Percentiles rank a stretch among this genome's conserved stretches.
These are phyloP conservation scores for Pangasius mekongensis DNA, from an alignment of 2,797 vertebrate species.

Conservation along the genomic window DNA sequence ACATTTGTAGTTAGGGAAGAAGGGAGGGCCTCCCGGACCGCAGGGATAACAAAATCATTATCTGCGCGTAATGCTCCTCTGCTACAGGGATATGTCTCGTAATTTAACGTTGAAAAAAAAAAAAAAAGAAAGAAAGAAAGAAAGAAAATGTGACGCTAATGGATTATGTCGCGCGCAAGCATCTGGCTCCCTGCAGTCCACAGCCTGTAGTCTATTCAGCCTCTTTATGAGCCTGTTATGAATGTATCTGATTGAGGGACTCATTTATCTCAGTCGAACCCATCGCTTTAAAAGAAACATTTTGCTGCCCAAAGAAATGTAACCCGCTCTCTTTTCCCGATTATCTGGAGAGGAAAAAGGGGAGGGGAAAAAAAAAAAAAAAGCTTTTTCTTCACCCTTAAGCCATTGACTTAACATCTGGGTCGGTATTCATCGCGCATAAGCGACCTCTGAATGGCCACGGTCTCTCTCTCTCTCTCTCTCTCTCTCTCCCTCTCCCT, in stretches of 20 bases:
- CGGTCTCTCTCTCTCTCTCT: neutral
- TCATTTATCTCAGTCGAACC: constrained; percentile 41
- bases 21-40: constrained; percentile 56
- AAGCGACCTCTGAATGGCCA: constrained; percentile 56
- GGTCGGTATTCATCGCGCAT: constrained; percentile 55
- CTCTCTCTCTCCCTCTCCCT: constrained; percentile 4
- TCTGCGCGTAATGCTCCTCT: constrained; percentile 52
- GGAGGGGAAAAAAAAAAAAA: neutral
- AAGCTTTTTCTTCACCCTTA: constrained; percentile 49
- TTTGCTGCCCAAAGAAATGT: constrained; percentile 37
- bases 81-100: constrained; percentile 48
- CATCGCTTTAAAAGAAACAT: constrained; percentile 38
- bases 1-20: constrained; percentile 59
- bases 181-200: constrained; percentile 56
- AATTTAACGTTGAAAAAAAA: constrained; percentile 35
- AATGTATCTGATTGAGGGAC: constrained; percentile 54
- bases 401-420: constrained; percentile 62
- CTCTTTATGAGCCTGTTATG: constrained; percentile 44
- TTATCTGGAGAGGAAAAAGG: constrained; percentile 5
- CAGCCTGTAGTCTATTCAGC: constrained; percentile 50
- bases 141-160: constrained; percentile 52
- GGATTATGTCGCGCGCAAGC: constrained; percentile 53
- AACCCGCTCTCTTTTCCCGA: constrained; percentile 33
- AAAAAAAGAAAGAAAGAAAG: neutral
- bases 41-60: constrained; percentile 63